Percentiles rank a stretch among this genome's conserved stretches.
Evolutionary conservation across 37 sponge, comb jelly and placozoan genomes (phyloP).

Genomic region (Spongilla lacustris): DNA sequence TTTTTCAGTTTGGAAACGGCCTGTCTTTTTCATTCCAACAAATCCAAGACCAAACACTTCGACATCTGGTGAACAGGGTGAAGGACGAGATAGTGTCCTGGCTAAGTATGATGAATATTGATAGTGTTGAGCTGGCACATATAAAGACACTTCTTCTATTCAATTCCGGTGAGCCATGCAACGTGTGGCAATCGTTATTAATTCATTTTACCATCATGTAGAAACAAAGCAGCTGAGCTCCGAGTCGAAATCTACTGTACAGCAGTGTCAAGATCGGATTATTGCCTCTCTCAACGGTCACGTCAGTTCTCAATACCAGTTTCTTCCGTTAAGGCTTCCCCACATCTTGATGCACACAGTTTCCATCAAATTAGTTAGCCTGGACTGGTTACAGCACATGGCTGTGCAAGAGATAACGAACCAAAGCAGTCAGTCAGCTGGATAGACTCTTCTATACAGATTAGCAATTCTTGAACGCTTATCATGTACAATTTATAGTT

Average conservation of each 20-base stretch:
- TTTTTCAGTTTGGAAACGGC: not conserved
- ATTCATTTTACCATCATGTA: not conserved
- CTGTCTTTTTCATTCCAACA: not conserved
- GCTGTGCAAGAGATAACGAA: no score
- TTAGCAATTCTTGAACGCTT: no score
- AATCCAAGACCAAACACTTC: not conserved
- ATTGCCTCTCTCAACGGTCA: not conserved
- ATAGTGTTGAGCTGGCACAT: not conserved
- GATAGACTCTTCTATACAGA: no score
- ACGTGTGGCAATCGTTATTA: not conserved
- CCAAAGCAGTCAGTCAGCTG: no score
- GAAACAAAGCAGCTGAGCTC: not conserved
- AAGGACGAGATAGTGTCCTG: not conserved
- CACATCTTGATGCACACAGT: not conserved
- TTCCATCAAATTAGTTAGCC: not conserved
- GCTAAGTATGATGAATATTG: not conserved
- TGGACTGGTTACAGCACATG: not conserved
- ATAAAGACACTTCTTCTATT: not conserved
- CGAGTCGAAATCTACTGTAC: not conserved
- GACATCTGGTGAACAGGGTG: not conserved
- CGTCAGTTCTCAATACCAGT: not conserved
- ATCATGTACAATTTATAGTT: no score
- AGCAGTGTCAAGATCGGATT: not conserved
- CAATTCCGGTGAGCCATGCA: not conserved
- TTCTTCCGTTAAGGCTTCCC: not conserved